Percentiles rank a stretch among this genome's conserved stretches.
Evolutionary conservation across 2,113 vertebrate species (phyloP).

Genomic region (Lycaon pictus): DNA sequence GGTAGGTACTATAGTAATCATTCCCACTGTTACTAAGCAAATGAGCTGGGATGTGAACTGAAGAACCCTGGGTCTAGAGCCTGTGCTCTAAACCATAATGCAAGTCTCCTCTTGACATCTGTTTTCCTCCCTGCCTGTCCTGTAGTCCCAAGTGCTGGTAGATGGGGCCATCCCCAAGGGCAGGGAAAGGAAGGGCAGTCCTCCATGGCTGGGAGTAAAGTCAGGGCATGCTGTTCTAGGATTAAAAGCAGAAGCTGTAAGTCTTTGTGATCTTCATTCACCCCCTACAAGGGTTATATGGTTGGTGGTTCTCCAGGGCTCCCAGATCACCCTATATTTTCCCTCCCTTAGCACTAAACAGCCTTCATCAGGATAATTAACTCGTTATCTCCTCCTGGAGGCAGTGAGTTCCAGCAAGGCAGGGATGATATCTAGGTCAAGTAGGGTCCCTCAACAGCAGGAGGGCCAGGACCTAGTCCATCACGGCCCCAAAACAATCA

Average conservation of each 20-base stretch:
- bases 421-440: not conserved
- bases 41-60: not conserved
- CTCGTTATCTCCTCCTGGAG: not conserved
- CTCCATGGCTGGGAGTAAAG: rapidly evolving
- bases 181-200: not conserved
- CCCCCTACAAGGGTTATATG: not conserved
- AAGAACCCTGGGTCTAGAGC: not conserved
- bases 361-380: not conserved
- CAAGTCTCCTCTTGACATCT: not conserved
- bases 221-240: not conserved
- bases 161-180: not conserved
- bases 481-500: not conserved
- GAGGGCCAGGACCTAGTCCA: not conserved
- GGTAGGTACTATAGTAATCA: not conserved
- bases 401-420: not conserved
- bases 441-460: not conserved
- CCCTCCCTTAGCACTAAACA: not conserved
- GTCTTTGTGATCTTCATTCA: not conserved
- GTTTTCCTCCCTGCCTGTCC: not conserved
- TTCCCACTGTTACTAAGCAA: not conserved
- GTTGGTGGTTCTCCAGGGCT: not conserved
- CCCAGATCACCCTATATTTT: not conserved
- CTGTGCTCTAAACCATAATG: not conserved
- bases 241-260: not conserved
- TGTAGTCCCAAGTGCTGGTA: not conserved